phyloP scores from a whole-genome alignment of 2,888 invertebrate species.

The Nebria salina region DNA sequence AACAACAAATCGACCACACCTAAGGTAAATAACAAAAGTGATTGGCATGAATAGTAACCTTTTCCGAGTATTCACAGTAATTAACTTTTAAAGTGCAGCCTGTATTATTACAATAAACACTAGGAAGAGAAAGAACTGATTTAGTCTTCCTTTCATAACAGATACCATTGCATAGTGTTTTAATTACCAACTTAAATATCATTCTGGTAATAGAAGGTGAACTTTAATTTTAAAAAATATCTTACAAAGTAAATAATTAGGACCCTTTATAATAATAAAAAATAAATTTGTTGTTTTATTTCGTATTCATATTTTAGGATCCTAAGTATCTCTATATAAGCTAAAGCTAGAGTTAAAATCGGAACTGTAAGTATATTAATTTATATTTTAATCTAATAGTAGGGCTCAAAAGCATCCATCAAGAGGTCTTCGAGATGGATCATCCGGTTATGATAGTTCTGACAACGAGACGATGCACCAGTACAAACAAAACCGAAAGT shows the following conservation, averaged over 20 bases:
- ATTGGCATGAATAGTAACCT: not conserved
- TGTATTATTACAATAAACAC: not conserved
- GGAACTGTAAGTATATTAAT: not conserved
- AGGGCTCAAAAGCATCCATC: slow-evolving; percentile 68
- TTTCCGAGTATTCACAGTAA: not conserved
- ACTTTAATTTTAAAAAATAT: no score
- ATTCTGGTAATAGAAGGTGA: no score
- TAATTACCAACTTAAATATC: no score
- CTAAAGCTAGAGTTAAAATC: no score
- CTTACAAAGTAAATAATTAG: no score
- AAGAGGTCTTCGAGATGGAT: slow-evolving; percentile 80
- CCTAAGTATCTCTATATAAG: no score
- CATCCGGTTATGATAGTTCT: slow-evolving; percentile 93
- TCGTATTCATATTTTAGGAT: no score
- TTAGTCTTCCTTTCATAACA: not conserved
- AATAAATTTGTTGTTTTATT: no score
- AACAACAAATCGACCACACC: slow-evolving; percentile 64
- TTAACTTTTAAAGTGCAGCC: not conserved
- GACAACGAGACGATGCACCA: slow-evolving; percentile 76
- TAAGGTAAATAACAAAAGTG: slow-evolving; percentile 58
- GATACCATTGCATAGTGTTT: no score
- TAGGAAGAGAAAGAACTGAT: not conserved
- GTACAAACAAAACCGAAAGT: slow-evolving; percentile 76
- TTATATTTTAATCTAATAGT: slow-evolving; percentile 43
- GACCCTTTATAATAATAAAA: no score